Conservation (phyloP, 2,113 vertebrate species). For the Scytalopus superciliaris region DNA sequence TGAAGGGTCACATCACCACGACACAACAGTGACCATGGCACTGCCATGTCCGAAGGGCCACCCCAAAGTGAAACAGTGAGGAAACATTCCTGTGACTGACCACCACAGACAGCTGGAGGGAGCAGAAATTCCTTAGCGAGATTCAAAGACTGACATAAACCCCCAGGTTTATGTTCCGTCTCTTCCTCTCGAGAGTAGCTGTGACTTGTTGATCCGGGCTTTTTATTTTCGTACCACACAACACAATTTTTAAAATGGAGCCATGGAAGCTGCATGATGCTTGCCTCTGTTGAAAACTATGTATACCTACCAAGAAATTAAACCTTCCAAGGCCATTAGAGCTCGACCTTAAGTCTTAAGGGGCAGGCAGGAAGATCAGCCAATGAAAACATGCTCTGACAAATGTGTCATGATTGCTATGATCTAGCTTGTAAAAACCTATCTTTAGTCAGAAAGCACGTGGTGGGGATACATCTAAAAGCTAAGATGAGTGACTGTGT, state of each 20-base stretch:
- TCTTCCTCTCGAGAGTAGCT: background rate
- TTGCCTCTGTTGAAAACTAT: background rate
- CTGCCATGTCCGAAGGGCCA: background rate
- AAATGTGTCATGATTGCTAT: background rate
- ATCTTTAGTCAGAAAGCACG: background rate
- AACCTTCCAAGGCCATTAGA: background rate
- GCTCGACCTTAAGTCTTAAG: background rate
- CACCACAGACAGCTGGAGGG: background rate
- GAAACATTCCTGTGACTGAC: background rate
- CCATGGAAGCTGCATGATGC: background rate
- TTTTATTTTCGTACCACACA: background rate
- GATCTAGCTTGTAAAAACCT: background rate
- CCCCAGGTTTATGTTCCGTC: background rate
- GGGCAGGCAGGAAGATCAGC: background rate
- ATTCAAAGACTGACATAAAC: background rate
- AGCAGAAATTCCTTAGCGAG: background rate
- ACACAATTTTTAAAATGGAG: background rate
- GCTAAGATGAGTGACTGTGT: background rate
- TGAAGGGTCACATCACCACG: rapidly evolving
- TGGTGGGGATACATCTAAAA: background rate
- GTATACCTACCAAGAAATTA: background rate
- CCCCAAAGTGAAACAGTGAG: background rate
- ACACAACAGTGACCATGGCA: background rate
- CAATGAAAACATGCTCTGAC: background rate
- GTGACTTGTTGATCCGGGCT: background rate